Base-by-base conservation (phyloP, 2,888 invertebrate genomes). In the Buathra laborator region DNA sequence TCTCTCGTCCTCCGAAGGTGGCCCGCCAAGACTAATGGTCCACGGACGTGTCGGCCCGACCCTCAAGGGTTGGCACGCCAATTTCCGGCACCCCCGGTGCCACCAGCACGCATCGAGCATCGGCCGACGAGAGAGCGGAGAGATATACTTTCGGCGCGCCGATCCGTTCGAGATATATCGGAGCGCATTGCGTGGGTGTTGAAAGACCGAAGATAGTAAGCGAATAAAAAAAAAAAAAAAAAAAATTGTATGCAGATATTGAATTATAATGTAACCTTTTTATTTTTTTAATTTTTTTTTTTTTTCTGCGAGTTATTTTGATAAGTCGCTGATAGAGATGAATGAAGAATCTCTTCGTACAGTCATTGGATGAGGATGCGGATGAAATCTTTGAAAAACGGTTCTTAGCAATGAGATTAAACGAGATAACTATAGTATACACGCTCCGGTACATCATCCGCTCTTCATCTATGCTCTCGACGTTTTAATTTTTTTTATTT, bases 21-120 rank as follows among this genome's bases (percentile, higher is more conserved):
- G 85, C 84, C 56, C 53, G 79, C 81, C 87, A 87, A 89, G 90
- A 91, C 92, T 92, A 92, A 92, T 92, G 92, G 90, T 90, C 88
- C 86, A 88, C 88, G 88, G 86, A 89, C 89, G 91, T 91, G 91
- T 91, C 89, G 88, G 90, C 84, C 88, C 88, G 86, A 84, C 87
- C 86, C 88, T 89, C 87, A 87, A 88, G 89, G 86, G 88, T 86
- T 87, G 90, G 88, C 88, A 89, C 88, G 89, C 90, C 89, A 90
- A 90, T 92, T 91, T 90, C 89, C 88, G 87, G 86, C 86, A 87
- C 89, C 89, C 88, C 81, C 80, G 76, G 85, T 85, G 85, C 85
- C 83, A 85, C 85, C 76, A 85, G 77, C 85, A 80, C 83, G 85
- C 85, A 85, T 83, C 71, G 78, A 70, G 78, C 82, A 76, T 67